phyloP scores from a whole-genome alignment of 2,888 invertebrate species.

The Mimachlamys varia region DNA sequence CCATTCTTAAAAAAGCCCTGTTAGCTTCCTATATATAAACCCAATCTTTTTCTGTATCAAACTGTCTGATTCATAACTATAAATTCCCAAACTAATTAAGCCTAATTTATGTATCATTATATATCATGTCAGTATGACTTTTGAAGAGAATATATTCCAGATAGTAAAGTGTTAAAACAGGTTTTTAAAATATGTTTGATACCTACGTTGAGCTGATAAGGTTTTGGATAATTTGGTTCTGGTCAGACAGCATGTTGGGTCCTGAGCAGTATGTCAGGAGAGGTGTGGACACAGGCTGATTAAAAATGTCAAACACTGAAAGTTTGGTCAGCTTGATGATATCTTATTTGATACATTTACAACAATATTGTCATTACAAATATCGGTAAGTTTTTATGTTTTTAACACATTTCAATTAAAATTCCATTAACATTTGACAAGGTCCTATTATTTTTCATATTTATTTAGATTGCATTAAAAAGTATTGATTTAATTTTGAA shows the following conservation, averaged over 20 bases:
- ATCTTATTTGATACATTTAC: not conserved
- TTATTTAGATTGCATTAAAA: no score
- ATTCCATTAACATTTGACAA: not conserved
- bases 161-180: no score
- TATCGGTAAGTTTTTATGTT: not conserved
- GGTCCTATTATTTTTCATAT: not conserved
- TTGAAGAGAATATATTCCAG: no score
- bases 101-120: no score
- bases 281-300: not conserved
- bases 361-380: not conserved
- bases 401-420: not conserved
- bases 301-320: not conserved
- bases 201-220: not conserved
- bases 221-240: not conserved
- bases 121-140: no score
- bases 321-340: not conserved
- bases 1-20: not conserved
- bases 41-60: no score
- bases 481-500: not conserved
- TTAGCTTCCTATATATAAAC: not conserved
- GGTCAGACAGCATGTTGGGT: not conserved
- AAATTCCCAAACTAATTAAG: no score
- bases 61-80: no score
- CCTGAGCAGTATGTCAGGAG: not conserved
- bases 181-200: no score